Evolutionary conservation across 2,888 invertebrate genomes (phyloP), one percentile per base, ranked within the genome.

Genomic region (Arrhopalites spinosus): DNA sequence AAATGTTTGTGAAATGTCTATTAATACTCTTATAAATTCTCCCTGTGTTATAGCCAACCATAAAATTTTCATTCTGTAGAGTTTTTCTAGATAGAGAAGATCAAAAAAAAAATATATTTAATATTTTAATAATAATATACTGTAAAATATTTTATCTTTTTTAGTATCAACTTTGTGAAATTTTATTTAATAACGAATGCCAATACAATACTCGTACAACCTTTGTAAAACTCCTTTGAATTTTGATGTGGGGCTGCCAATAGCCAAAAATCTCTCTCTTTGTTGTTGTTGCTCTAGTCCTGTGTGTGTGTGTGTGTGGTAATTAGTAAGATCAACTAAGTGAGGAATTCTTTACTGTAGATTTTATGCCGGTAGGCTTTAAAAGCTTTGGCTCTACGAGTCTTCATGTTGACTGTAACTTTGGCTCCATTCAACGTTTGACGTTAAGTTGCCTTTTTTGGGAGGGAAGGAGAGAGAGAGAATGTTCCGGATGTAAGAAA

Each of bases 391-490:
- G 29, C 30, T 64, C 64, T 30, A 64, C 20, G 30, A 13, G 47
- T n/a, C 43, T n/a, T n/a, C n/a, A n/a, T 67, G 47, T 67, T 67
- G 23, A 67, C 23, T 67, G n/a, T n/a, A n/a, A n/a, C 20, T 45
- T 17, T 36, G 36, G 36, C 11, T 36, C 36, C 36, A 11, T 36
- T 45, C 67, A 67, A 67, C 45, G 45, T n/a, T 68, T 25, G 36
- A 36, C 36, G 36, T 36, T 36, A 36, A 36, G 36, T 36, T 36
- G 3, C 36, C 11, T 20, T 13, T 68, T 43, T 23, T 47, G 68
- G 25, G 25, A 25, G 17, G 25, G 17, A 25, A 7, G 47, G 15
- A 17, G 20, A 50, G 25, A 25, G 17, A 50, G 17, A 25, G 20
- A 50, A 17, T 29, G 20, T 47, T 15, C 45, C 68, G 68, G 45